Evolutionary conservation across 2,797 vertebrate genomes (phyloP).

Genomic region (Fistularia tabacaria): DNA sequence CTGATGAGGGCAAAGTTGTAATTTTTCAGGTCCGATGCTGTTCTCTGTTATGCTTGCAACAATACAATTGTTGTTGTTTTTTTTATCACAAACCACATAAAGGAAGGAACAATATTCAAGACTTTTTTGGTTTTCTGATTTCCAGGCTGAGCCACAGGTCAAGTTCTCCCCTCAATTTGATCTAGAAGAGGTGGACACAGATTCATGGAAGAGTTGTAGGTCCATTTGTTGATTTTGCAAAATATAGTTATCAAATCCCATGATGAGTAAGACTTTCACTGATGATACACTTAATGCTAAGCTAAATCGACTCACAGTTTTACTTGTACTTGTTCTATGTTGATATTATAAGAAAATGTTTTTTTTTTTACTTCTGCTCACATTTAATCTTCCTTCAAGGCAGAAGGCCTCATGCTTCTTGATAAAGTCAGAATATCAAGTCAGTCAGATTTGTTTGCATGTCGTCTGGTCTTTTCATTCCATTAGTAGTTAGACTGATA

Average conservation of each 20-base stretch:
- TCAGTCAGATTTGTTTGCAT: too few species aligned
- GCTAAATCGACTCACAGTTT: too few species aligned
- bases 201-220: constrained; percentile 80
- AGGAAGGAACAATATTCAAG: neutral
- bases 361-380: too few species aligned
- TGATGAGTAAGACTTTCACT: neutral
- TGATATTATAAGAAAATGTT: too few species aligned
- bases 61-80: neutral
- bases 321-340: too few species aligned
- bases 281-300: too few species aligned
- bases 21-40: constrained; percentile 88
- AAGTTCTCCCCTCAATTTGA: constrained; percentile 82
- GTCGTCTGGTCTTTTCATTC: neutral
- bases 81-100: neutral
- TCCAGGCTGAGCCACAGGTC: constrained; percentile 88
- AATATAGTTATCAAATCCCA: too few species aligned
- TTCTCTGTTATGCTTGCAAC: neutral
- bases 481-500: neutral
- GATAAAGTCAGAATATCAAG: too few species aligned
- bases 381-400: too few species aligned
- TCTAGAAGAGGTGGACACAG: constrained; percentile 73
- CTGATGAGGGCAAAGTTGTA: constrained; percentile 93
- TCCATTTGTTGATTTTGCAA: neutral
- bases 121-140: constrained; percentile 19
- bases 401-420: too few species aligned